These are phyloP conservation scores for Dolichopus griseipennis DNA, from an alignment of 2,888 invertebrate species.

Conservation along the genomic window DNA sequence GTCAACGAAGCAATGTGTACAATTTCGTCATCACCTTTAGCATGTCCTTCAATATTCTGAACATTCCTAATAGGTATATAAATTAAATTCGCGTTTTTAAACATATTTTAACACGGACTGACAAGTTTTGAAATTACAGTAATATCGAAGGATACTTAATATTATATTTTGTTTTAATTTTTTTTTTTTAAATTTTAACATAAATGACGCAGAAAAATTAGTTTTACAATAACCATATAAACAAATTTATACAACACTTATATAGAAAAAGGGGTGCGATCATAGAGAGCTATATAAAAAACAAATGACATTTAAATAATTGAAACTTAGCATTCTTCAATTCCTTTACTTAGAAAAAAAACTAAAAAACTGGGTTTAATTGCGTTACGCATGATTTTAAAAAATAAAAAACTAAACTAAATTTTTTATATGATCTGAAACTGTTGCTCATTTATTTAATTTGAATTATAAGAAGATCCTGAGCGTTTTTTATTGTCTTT, in stretches of 20 bases:
- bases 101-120: too few relatives aligned
- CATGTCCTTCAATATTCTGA: too few relatives aligned
- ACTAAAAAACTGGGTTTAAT: not conserved
- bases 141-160: too few relatives aligned
- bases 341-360: not conserved
- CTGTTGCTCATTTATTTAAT: not conserved
- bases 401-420: not conserved
- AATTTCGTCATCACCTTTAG: too few relatives aligned
- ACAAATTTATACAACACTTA: not conserved
- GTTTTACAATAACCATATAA: not conserved
- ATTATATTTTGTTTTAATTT: too few relatives aligned
- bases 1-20: too few relatives aligned
- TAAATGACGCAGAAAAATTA: slow-evolving; percentile 1
- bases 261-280: not conserved
- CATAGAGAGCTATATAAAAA: not conserved
- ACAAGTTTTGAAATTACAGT: too few relatives aligned
- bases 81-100: too few relatives aligned
- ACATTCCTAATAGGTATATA: too few relatives aligned
- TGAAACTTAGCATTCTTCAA: not conserved
- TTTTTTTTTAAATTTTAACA: not conserved
- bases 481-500: too few relatives aligned
- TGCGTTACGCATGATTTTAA: not conserved
- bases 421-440: not conserved
- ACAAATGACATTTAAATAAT: not conserved
- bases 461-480: too few relatives aligned